These are phyloP conservation scores for Taurulus bubalis DNA, from an alignment of 2,113 vertebrate genomes.

Conservation along the genomic window DNA sequence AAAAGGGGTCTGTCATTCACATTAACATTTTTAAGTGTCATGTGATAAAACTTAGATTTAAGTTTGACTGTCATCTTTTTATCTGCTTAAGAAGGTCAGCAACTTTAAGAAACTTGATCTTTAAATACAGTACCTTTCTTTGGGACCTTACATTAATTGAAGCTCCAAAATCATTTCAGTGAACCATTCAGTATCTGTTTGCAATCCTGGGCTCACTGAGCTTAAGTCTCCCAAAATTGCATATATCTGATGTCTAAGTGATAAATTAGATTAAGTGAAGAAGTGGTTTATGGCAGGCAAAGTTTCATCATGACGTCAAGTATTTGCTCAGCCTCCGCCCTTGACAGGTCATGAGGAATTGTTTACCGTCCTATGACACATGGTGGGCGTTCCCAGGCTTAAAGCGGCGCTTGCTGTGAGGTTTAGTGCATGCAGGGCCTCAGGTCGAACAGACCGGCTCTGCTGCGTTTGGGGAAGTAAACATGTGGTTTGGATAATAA, in stretches of 20 bases:
- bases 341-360: slow-evolving; percentile 52
- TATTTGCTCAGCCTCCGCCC: slow-evolving; percentile 66
- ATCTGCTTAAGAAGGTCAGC: not conserved
- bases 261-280: not conserved
- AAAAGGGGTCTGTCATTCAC: not conserved
- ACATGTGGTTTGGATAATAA: slow-evolving; percentile 38
- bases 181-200: not conserved
- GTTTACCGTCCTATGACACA: slow-evolving; percentile 71
- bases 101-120: not conserved
- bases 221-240: not conserved
- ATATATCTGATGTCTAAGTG: not conserved
- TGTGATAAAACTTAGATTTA: not conserved
- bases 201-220: not conserved
- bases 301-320: slow-evolving; percentile 60
- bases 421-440: slow-evolving; percentile 32
- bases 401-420: slow-evolving; percentile 4
- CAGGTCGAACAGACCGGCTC: slow-evolving; percentile 36
- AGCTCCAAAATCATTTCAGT: not conserved
- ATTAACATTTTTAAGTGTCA: not conserved
- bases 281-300: not conserved
- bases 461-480: slow-evolving; percentile 28
- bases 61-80: not conserved
- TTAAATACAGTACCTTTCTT: not conserved
- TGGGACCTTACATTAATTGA: not conserved
- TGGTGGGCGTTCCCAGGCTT: slow-evolving; percentile 61